These are phyloP conservation scores for Latheticus oryzae DNA, from an alignment of 2,888 invertebrate genomes.

Conservation along the genomic window DNA sequence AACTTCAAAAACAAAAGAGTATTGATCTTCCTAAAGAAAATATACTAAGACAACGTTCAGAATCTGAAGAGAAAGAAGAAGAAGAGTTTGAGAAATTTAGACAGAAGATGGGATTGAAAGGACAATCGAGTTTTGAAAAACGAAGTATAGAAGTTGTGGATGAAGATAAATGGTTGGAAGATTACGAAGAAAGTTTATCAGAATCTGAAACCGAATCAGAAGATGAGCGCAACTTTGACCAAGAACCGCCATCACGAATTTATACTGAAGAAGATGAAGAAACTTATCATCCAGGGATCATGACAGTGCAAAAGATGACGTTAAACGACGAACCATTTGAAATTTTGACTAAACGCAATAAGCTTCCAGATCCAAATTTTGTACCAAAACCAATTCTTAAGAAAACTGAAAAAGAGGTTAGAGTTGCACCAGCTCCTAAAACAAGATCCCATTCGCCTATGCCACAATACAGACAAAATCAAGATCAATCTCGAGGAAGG, in stretches of 20 bases:
- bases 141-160: conserved; percentile 57
- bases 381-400: conserved; percentile 85
- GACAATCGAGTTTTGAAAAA: conserved; percentile 52
- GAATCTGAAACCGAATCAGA: conserved; percentile 59
- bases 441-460: conserved; percentile 48
- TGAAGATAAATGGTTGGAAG: conserved; percentile 66
- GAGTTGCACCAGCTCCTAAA: conserved; percentile 39
- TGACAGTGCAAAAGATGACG: conserved; percentile 59
- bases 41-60: conserved; percentile 57
- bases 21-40: conserved; percentile 49
- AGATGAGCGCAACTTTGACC: conserved; percentile 53
- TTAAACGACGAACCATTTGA: conserved; percentile 70
- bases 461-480: conserved; percentile 36
- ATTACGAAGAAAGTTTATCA: conserved; percentile 60
- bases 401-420: conserved; percentile 54
- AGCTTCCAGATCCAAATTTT: conserved; percentile 77
- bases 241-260: conserved; percentile 29
- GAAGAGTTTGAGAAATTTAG: conserved; percentile 58
- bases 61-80: conserved; percentile 62
- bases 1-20: conserved; percentile 45
- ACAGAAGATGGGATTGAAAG: conserved; percentile 56
- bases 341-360: conserved; percentile 71
- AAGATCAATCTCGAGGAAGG: conserved; percentile 26
- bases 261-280: conserved; percentile 68
- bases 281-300: conserved; percentile 76